These are phyloP conservation scores for Neomonachus schauinslandi DNA, from an alignment of 2,113 vertebrate species.

Conservation along the genomic window DNA sequence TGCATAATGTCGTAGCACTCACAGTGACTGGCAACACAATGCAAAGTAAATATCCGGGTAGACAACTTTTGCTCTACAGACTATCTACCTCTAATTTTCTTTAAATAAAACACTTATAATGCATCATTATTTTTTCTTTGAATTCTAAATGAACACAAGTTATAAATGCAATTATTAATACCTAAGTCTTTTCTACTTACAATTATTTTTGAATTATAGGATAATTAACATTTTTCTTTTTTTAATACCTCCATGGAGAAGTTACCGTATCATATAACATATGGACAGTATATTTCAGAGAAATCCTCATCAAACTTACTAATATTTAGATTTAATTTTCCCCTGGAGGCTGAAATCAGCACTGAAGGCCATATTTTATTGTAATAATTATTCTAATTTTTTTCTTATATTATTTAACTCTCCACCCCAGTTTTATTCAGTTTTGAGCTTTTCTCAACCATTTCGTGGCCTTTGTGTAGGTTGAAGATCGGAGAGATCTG, in stretches of 20 bases:
- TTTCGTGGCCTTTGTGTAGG: too few relatives aligned
- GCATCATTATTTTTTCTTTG: neutral
- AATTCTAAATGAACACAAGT: neutral
- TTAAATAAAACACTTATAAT: neutral
- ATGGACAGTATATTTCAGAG: neutral
- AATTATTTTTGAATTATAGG: neutral
- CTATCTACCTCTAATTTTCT: neutral
- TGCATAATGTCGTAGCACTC: neutral
- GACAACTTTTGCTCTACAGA: neutral
- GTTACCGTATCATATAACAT: neutral
- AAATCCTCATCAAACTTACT: neutral
- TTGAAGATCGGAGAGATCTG: neutral
- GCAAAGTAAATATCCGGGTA: neutral
- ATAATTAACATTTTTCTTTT: neutral
- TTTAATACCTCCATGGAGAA: neutral
- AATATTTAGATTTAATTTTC: neutral
- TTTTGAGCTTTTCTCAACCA: neutral
- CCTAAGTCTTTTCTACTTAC: neutral
- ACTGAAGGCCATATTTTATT: neutral
- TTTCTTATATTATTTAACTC: neutral
- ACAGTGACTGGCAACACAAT: accelerated
- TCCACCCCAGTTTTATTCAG: neutral
- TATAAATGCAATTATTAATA: neutral
- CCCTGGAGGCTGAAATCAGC: neutral
- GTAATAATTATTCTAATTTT: neutral